These are phyloP conservation scores for Mesaphorura yosii DNA, from an alignment of 1,140 invertebrate species.

Conservation along the genomic window DNA sequence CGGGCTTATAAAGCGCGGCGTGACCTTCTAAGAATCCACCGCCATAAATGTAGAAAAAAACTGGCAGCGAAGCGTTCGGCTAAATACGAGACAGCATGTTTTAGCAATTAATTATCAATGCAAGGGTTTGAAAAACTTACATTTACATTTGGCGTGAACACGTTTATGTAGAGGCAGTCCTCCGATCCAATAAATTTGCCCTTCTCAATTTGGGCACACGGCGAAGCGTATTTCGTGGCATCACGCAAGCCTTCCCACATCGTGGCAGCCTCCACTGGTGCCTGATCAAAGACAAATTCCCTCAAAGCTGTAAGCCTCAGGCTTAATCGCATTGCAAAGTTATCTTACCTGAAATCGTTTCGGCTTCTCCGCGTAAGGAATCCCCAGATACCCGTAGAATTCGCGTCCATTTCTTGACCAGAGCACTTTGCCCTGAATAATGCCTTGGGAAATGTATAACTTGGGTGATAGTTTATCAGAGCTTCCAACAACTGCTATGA, in stretches of 20 bases:
- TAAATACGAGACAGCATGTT: background rate
- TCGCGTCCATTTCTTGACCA: conserved; percentile 8
- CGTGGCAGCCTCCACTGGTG: background rate
- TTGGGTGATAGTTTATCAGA: too few relatives aligned
- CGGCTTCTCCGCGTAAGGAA: conserved; percentile 9
- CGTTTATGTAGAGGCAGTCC: conserved; percentile 21
- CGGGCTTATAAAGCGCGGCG: conserved; percentile 20
- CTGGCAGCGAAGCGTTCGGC: conserved; percentile 22
- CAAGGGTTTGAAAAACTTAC: background rate
- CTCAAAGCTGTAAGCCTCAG: background rate
- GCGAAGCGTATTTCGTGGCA: background rate
- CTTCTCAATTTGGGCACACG: background rate
- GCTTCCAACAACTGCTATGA: too few relatives aligned
- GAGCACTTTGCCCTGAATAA: conserved; percentile 7
- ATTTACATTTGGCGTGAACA: conserved; percentile 20
- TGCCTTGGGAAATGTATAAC: too few relatives aligned
- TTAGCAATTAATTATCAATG: background rate
- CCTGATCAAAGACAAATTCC: background rate
- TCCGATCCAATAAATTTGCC: conserved; percentile 5
- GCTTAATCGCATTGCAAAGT: background rate
- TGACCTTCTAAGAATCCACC: conserved; percentile 39
- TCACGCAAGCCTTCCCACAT: background rate
- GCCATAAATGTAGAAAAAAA: conserved; percentile 49
- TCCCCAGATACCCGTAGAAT: conserved; percentile 10
- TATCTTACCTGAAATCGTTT: conserved; percentile 6